These are phyloP conservation scores for Lasiurus cinereus DNA, from an alignment of 2,113 vertebrate species.

Conservation along the genomic window DNA sequence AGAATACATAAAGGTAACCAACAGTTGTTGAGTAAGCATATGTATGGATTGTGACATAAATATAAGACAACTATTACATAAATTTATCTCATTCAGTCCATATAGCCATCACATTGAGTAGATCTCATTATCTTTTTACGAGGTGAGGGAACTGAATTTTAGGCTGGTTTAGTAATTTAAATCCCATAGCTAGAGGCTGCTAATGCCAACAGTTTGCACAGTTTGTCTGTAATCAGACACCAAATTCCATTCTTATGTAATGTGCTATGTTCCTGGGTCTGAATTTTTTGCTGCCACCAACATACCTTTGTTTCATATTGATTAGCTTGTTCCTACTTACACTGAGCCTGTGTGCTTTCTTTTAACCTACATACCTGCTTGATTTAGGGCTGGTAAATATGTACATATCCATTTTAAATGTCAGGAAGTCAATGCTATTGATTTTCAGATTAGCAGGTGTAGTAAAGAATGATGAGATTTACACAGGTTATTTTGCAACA, in stretches of 20 bases:
- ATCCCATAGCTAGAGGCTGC: neutral
- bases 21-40: neutral
- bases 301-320: constrained; percentile 17
- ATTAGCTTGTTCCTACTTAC: constrained; percentile 11
- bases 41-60: neutral
- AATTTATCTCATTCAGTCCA: neutral
- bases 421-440: constrained; percentile 67
- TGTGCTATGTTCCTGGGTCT: neutral
- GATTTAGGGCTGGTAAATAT: constrained; percentile 64
- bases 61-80: neutral
- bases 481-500: constrained; percentile 32
- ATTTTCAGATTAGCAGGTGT: constrained; percentile 69
- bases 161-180: neutral
- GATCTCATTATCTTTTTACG: neutral
- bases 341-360: neutral
- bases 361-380: constrained; percentile 29
- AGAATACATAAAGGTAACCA: neutral
- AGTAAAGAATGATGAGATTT: constrained; percentile 45
- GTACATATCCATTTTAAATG: constrained; percentile 64
- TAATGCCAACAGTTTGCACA: neutral
- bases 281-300: neutral
- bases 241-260: neutral
- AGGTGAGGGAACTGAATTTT: neutral
- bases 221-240: neutral
- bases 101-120: neutral